Conservation (phyloP, 2,797 vertebrate genomes). For the Hydrolagus colliei region DNA sequence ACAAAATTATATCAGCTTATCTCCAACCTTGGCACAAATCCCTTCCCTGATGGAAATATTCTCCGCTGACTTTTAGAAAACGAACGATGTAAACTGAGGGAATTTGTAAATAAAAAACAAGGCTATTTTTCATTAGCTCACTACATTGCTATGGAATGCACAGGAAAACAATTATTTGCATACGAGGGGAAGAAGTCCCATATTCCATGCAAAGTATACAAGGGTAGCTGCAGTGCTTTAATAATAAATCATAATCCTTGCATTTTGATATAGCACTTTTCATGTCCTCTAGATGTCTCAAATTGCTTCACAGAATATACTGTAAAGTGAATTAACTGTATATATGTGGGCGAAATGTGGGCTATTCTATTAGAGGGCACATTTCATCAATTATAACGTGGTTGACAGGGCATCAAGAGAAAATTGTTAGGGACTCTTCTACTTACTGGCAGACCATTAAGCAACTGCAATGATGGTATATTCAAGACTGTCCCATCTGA, state of each 20-base stretch:
- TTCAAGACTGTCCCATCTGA: not conserved
- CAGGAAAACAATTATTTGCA: not conserved
- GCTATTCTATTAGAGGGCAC: too few species aligned
- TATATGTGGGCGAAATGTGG: too few species aligned
- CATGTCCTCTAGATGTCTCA: too few species aligned
- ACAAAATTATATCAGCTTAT: constrained; percentile 90
- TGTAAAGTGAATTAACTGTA: too few species aligned
- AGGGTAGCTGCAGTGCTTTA: too few species aligned
- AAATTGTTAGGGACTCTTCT: not conserved
- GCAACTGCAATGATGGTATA: not conserved
- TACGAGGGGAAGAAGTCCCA: too few species aligned
- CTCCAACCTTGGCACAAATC: constrained; percentile 67
- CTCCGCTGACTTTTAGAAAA: not conserved
- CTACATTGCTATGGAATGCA: not conserved
- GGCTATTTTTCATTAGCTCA: not conserved
- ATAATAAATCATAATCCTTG: too few species aligned
- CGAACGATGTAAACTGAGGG: not conserved
- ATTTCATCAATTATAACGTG: not conserved
- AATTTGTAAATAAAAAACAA: constrained; percentile 12
- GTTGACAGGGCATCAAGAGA: not conserved
- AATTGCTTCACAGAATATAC: too few species aligned
- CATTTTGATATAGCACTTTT: too few species aligned
- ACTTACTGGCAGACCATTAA: not conserved
- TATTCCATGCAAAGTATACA: too few species aligned
- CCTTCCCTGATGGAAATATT: constrained; percentile 49